Evolutionary conservation across 2,888 invertebrate species (phyloP), one percentile per base, ranked within the genome.

Genomic region (Saturnia japonica): DNA sequence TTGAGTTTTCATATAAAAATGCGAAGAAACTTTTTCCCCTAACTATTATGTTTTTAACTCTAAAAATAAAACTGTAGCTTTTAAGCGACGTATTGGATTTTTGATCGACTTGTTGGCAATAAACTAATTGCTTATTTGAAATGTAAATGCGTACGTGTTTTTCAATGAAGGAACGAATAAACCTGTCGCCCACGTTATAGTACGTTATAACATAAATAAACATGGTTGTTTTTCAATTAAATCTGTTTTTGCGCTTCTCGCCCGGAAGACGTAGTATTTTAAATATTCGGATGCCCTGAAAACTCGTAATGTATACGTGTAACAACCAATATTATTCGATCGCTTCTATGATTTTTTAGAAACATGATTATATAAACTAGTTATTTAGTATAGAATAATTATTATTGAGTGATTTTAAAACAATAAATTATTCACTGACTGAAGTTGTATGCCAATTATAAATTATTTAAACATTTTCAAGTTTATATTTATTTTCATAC

Each of bases 251-350:
- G 11, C 54, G 57, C 6, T 60, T 60, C 57, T 60, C 57, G 16
- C 28, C 57, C 57, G 57, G 57, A 60, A 60, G 57, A 60, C 14
- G 28, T 28, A 60, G 57, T 60, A 60, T 60, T 28, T 60, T 28
- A 60, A 60, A 28, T 60, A 60, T 60, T 60, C 57, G 57, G 57
- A 60, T 60, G 57, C 28, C 28, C 22, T 67, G 19, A n/a, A 67
- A 67, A 47, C 34, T 60, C 16, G 57, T 28, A 28, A 25, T 60
- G 12, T 28, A 28, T 60, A 60, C 57, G 57, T 60, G 1, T 60
- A 60, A 47, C 19, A 34, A 34, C 34, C 34, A 34, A 34, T 34
- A 34, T 34, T 34, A 34, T 34, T 34, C 34, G 6, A 4, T 34
- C 34, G 34, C 34, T 34, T 34, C 34, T 34, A 34, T n/a, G n/a